These are phyloP conservation scores for Megaleporinus macrocephalus DNA, from an alignment of 2,113 vertebrate species.

Conservation along the genomic window DNA sequence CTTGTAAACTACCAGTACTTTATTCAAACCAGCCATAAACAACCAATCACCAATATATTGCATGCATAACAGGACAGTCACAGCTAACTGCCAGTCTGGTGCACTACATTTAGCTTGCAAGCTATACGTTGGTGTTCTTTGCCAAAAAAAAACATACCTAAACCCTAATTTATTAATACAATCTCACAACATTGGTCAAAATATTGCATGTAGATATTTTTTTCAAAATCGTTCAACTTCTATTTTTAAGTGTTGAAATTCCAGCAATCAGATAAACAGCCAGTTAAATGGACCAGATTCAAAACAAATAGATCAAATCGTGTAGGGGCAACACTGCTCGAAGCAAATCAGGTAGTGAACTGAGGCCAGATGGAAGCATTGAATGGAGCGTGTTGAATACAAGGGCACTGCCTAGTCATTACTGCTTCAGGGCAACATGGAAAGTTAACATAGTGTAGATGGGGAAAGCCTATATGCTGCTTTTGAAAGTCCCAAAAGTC, in stretches of 20 bases:
- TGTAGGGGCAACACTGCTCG: background rate
- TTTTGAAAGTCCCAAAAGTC: conserved; percentile 36
- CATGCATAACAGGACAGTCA: too few relatives aligned
- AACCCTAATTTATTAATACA: too few relatives aligned
- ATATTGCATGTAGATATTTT: too few relatives aligned
- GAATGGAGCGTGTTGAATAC: conserved; percentile 10
- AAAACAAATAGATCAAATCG: background rate
- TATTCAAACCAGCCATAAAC: too few relatives aligned
- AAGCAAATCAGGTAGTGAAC: background rate
- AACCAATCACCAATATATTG: too few relatives aligned
- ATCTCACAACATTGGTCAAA: too few relatives aligned
- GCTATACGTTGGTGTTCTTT: too few relatives aligned
- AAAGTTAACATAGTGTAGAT: conserved; percentile 39
- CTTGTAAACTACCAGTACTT: too few relatives aligned
- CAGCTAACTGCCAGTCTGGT: too few relatives aligned
- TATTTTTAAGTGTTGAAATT: conserved; percentile 13
- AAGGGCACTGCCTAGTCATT: background rate
- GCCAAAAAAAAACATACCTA: too few relatives aligned
- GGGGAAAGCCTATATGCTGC: conserved; percentile 23
- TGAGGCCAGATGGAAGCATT: conserved; percentile 8
- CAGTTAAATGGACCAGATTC: background rate
- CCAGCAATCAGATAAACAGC: background rate
- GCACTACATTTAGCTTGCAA: too few relatives aligned
- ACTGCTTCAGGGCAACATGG: conserved; percentile 18
- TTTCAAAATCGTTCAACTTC: background rate